Percentiles rank a stretch among this genome's conserved stretches.
These are phyloP conservation scores for Mesembrinibis cayennensis DNA, from an alignment of 2,113 vertebrate species.

Conservation along the genomic window DNA sequence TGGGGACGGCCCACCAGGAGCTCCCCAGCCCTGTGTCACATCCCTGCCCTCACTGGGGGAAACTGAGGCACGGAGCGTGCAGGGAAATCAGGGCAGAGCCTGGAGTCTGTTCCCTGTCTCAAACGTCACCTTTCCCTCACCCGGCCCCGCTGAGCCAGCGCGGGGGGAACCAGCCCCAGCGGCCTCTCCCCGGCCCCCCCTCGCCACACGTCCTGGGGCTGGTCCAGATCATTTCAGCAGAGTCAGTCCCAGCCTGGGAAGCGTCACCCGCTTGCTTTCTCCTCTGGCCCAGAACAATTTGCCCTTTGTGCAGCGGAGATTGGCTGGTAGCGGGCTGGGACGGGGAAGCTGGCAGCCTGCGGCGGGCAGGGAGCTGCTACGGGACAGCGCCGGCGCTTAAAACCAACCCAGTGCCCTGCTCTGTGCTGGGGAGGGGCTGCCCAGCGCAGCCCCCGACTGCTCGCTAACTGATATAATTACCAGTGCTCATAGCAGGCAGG, in stretches of 20 bases:
- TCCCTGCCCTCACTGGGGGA: neutral
- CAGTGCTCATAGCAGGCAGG: neutral
- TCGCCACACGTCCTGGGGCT: neutral
- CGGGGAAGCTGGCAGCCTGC: neutral
- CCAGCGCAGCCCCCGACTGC: rapidly evolving
- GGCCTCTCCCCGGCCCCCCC: neutral
- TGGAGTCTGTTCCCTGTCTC: neutral
- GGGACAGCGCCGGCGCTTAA: neutral
- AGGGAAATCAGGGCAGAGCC: neutral
- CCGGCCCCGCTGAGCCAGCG: neutral
- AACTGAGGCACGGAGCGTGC: neutral
- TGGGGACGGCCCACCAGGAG: neutral
- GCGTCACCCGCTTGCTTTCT: neutral
- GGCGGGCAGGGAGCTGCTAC: neutral
- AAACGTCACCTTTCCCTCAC: neutral
- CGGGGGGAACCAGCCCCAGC: neutral
- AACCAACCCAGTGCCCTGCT: neutral
- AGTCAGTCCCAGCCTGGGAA: neutral
- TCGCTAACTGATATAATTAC: neutral
- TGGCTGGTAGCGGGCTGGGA: neutral
- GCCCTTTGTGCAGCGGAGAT: neutral
- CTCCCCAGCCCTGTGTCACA: rapidly evolving
- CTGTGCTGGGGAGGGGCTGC: neutral
- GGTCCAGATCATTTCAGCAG: neutral
- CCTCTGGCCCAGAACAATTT: constrained; percentile 38